phyloP scores from a whole-genome alignment of 2,113 vertebrate genomes.

The Zonotrichia leucophrys region DNA sequence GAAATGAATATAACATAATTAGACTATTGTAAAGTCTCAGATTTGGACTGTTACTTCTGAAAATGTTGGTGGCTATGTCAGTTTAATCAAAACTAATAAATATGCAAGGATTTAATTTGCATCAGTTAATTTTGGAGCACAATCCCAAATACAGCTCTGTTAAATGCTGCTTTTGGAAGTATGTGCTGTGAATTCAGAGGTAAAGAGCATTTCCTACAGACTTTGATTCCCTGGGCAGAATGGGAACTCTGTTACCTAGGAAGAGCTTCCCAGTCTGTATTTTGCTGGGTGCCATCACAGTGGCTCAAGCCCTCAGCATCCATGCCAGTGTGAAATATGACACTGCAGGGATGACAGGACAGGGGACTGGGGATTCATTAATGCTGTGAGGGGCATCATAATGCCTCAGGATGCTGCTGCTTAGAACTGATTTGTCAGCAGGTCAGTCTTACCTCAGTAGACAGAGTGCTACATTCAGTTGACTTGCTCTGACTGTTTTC shows the following conservation, averaged over 20 bases:
- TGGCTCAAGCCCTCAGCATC: background rate
- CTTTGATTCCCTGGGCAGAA: background rate
- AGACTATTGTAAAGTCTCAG: background rate
- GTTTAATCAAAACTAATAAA: conserved; percentile 11
- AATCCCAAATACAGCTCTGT: background rate
- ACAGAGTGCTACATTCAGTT: background rate
- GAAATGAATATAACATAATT: background rate
- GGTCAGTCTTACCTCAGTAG: background rate
- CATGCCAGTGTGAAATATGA: background rate
- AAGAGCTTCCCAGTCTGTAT: background rate
- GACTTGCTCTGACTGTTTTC: background rate
- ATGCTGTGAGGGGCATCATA: background rate
- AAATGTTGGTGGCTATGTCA: background rate
- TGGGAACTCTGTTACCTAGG: background rate
- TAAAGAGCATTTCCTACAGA: background rate
- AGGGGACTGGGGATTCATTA: too few relatives aligned
- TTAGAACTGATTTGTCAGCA: background rate
- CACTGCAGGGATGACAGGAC: accelerated
- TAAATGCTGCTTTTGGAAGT: background rate
- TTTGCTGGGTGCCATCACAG: background rate
- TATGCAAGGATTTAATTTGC: background rate
- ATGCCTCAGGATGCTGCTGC: background rate
- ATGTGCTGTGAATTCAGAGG: background rate
- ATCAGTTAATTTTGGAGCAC: background rate
- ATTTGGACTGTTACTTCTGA: background rate